A percentile compares a stretch with the other conserved stretches of the same genome.
phyloP scores from a whole-genome alignment of 2,888 invertebrate species.

The Amitus sp. region DNA sequence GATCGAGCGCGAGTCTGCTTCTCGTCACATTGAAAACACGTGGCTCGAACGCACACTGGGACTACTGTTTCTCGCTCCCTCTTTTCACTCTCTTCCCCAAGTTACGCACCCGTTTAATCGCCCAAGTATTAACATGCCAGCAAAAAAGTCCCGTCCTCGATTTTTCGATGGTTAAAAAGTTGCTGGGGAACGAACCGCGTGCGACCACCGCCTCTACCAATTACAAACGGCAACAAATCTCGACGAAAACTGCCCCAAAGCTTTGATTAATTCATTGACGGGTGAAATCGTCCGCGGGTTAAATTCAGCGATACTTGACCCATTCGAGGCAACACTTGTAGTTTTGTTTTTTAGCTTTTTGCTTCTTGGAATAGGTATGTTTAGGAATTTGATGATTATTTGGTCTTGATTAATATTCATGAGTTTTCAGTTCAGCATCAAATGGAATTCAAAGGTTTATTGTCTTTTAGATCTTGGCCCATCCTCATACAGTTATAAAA shows the following conservation, averaged over 20 bases:
- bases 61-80: conserved; percentile 38
- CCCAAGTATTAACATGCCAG: conserved; percentile 10
- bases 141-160: conserved; percentile 20
- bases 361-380: too few species aligned
- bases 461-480: too few species aligned
- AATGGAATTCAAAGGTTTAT: too few species aligned
- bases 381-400: too few species aligned
- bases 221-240: too few species aligned
- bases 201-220: background rate
- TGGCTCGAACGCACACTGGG: conserved; percentile 41
- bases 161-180: conserved; percentile 6
- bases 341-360: too few species aligned
- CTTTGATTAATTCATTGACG: conserved; percentile 1
- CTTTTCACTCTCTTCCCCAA: conserved; percentile 21
- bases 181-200: background rate
- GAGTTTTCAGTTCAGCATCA: too few species aligned
- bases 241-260: too few species aligned
- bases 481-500: too few species aligned
- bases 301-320: too few species aligned
- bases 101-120: conserved; percentile 30
- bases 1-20: conserved; percentile 38
- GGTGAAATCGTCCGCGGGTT: background rate
- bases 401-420: too few species aligned
- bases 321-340: too few species aligned
- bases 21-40: conserved; percentile 40